A percentile compares a stretch with the other conserved stretches of the same genome.
Evolutionary conservation across 2,797 vertebrate species (phyloP).

Genomic region (Morelia viridis): DNA sequence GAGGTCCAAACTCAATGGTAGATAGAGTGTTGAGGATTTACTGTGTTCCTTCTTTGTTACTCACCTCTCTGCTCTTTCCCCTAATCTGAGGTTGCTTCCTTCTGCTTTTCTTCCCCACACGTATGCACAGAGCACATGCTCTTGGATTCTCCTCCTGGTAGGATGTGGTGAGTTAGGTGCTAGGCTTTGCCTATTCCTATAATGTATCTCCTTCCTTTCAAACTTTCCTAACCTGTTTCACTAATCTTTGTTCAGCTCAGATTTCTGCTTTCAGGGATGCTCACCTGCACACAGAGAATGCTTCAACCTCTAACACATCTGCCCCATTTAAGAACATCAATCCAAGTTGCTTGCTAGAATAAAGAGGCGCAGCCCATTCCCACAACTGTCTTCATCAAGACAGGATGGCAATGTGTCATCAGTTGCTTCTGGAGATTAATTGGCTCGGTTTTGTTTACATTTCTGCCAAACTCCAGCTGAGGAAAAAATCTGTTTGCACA

Average conservation of each 20-base stretch:
- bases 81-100: not conserved
- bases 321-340: not conserved
- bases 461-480: slow-evolving; percentile 4
- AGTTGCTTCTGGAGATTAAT: slow-evolving; percentile 1
- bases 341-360: not conserved
- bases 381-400: not conserved
- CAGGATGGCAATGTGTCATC: not conserved
- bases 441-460: slow-evolving; percentile 8
- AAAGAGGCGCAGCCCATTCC: not conserved
- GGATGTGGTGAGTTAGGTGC: not conserved
- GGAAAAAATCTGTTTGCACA: slow-evolving; percentile 18
- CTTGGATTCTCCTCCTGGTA: not conserved
- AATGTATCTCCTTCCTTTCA: not conserved
- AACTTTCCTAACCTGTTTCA: not conserved
- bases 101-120: not conserved
- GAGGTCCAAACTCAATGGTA: too few species aligned
- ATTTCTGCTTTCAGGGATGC: not conserved
- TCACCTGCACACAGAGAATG: not conserved
- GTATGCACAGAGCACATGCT: not conserved
- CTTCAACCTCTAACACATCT: not conserved
- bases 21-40: not conserved
- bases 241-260: not conserved
- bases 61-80: not conserved
- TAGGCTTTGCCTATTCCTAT: not conserved
- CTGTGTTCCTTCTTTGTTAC: not conserved